These are phyloP conservation scores for Lagopus leucura DNA, from an alignment of 2,113 vertebrate species.

Conservation along the genomic window DNA sequence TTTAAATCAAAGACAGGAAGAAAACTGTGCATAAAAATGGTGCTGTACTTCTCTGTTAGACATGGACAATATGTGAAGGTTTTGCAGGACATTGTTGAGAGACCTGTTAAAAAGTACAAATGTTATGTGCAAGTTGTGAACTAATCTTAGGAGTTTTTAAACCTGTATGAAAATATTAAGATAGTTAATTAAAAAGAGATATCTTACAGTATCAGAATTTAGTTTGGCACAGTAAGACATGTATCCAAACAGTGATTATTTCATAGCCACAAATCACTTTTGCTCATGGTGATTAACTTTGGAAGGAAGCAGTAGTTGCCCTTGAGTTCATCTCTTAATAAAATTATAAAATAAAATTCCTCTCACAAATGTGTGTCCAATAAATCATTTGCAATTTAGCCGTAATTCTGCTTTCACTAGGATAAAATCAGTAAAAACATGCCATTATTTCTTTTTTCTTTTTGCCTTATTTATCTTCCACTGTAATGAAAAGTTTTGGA, in stretches of 20 bases:
- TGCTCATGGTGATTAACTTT: background rate
- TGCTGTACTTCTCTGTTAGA: background rate
- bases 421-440: background rate
- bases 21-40: background rate
- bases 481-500: background rate
- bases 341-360: background rate
- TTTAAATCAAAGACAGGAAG: background rate
- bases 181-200: background rate
- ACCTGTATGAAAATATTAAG: background rate
- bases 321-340: background rate
- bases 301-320: background rate
- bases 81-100: background rate
- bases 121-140: background rate
- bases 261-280: background rate
- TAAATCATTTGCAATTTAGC: background rate
- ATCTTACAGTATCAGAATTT: background rate
- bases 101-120: background rate
- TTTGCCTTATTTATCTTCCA: background rate
- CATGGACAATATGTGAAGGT: background rate
- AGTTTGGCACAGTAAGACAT: background rate
- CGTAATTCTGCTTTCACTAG: background rate
- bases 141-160: background rate
- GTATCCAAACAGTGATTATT: background rate
- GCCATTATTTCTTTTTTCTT: background rate
- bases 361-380: background rate